These are phyloP conservation scores for Dryococelus australis DNA, from an alignment of 2,888 invertebrate species.

Conservation along the genomic window DNA sequence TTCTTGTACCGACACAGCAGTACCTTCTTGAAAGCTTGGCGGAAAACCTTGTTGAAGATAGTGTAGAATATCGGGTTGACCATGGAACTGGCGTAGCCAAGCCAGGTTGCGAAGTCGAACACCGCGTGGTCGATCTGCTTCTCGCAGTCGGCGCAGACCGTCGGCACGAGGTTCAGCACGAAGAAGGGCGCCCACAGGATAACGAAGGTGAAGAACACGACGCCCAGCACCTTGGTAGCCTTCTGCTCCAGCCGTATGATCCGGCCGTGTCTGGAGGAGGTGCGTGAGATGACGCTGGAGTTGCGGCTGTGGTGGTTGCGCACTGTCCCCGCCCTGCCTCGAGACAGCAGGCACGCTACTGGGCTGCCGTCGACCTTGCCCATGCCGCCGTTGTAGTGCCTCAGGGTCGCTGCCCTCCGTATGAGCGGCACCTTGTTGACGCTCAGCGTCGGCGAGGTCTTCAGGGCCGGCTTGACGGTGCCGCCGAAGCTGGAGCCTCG, in stretches of 20 bases:
- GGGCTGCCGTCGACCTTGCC: slow-evolving; percentile 60
- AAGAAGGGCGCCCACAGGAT: slow-evolving; percentile 97
- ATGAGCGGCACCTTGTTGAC: slow-evolving; percentile 49
- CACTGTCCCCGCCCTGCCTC: slow-evolving; percentile 62
- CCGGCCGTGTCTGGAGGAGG: slow-evolving; percentile 82
- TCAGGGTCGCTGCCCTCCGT: slow-evolving; percentile 68
- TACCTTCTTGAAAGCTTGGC: slow-evolving; percentile 89
- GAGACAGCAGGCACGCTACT: slow-evolving; percentile 62
- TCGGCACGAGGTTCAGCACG: slow-evolving; percentile 85
- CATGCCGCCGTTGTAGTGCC: slow-evolving; percentile 61
- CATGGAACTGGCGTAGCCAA: slow-evolving; percentile 93
- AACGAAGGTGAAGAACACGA: slow-evolving; percentile 94
- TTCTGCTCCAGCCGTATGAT: slow-evolving; percentile 92
- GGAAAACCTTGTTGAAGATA: slow-evolving; percentile 92
- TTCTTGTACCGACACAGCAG: slow-evolving; percentile 73
- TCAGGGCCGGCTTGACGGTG: slow-evolving; percentile 67
- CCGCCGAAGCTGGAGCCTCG: slow-evolving; percentile 77
- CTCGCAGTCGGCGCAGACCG: slow-evolving; percentile 83
- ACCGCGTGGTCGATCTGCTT: slow-evolving; percentile 78
- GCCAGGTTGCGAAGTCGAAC: slow-evolving; percentile 88
- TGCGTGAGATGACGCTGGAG: slow-evolving; percentile 77
- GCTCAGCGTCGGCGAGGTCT: slow-evolving; percentile 55
- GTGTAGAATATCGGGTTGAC: slow-evolving; percentile 97
- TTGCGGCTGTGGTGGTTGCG: slow-evolving; percentile 79
- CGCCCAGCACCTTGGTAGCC: slow-evolving; percentile 93